Conservation (phyloP, 2,113 vertebrate genomes). For the Megalops atlanticus region DNA sequence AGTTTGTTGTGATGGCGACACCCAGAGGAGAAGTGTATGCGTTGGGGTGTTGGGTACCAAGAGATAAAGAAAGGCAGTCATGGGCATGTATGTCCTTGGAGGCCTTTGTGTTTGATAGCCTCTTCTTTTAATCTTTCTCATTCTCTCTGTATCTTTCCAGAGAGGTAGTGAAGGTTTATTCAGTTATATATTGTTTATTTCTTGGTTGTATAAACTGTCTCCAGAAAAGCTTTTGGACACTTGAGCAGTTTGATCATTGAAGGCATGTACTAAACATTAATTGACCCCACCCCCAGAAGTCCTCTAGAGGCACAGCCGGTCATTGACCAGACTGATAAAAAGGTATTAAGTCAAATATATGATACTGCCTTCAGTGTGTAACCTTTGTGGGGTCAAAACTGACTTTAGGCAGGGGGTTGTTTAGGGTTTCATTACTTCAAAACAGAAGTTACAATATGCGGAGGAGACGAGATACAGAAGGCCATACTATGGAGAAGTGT, state of each 20-base stretch:
- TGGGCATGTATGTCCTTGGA: not conserved
- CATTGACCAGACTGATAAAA: too few relatives aligned
- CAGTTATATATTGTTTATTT: not conserved
- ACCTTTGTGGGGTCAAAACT: too few relatives aligned
- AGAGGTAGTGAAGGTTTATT: not conserved
- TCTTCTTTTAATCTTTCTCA: not conserved
- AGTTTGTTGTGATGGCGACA: constrained; percentile 7
- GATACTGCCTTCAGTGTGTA: too few relatives aligned
- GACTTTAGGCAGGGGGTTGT: too few relatives aligned
- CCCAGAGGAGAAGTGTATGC: not conserved
- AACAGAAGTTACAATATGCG: too few relatives aligned
- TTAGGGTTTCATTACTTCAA: too few relatives aligned
- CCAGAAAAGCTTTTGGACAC: not conserved
- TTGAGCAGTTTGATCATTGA: not conserved
- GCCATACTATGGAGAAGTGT: too few relatives aligned
- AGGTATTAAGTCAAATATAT: too few relatives aligned
- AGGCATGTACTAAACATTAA: not conserved
- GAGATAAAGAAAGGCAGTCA: not conserved
- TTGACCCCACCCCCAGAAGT: not conserved
- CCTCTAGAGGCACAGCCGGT: too few relatives aligned
- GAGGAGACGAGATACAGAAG: too few relatives aligned
- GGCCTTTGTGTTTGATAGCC: not conserved
- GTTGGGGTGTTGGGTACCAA: not conserved
- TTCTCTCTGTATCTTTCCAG: not conserved
- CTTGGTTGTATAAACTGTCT: not conserved